Evolutionary conservation across 2,888 invertebrate species (phyloP).

Genomic region (Phytoseiulus persimilis): DNA sequence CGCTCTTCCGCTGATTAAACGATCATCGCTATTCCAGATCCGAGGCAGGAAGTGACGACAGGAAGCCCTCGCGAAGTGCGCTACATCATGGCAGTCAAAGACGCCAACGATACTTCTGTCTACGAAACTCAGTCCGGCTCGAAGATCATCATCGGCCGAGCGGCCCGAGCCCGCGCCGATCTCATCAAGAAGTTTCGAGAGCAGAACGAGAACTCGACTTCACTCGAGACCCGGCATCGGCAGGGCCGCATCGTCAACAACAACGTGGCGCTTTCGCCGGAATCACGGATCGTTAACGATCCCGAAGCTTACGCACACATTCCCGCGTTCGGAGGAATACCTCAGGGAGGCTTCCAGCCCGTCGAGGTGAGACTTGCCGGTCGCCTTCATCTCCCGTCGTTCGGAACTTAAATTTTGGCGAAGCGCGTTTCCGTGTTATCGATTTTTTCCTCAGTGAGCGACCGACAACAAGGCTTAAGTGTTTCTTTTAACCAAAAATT

Average conservation of each 20-base stretch:
- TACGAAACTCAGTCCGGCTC: constrained; percentile 37
- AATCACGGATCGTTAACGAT: constrained; percentile 32
- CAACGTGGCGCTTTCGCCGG: constrained; percentile 27
- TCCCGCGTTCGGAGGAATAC: constrained; percentile 21
- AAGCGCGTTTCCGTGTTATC: not conserved
- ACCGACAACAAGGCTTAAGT: not conserved
- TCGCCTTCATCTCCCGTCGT: not conserved
- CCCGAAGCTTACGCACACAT: constrained; percentile 29
- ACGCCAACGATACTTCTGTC: constrained; percentile 32
- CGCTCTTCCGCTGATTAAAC: not conserved
- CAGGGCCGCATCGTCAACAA: constrained; percentile 35
- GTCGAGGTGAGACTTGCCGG: constrained; percentile 17
- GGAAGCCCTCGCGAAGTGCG: constrained; percentile 36
- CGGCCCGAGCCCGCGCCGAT: constrained; percentile 31
- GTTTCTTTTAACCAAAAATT: not conserved
- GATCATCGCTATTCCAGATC: not conserved
- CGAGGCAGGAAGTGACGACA: constrained; percentile 16
- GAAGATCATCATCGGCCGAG: constrained; percentile 30
- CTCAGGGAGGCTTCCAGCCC: constrained; percentile 16
- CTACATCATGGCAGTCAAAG: constrained; percentile 29
- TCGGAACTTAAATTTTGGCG: not conserved
- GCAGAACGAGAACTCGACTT: constrained; percentile 13
- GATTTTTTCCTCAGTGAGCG: not conserved
- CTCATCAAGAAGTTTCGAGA: constrained; percentile 11
- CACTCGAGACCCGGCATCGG: constrained; percentile 21